Evolutionary conservation across 2,888 invertebrate genomes (phyloP).

Genomic region (Cataglyphis albicans): DNA sequence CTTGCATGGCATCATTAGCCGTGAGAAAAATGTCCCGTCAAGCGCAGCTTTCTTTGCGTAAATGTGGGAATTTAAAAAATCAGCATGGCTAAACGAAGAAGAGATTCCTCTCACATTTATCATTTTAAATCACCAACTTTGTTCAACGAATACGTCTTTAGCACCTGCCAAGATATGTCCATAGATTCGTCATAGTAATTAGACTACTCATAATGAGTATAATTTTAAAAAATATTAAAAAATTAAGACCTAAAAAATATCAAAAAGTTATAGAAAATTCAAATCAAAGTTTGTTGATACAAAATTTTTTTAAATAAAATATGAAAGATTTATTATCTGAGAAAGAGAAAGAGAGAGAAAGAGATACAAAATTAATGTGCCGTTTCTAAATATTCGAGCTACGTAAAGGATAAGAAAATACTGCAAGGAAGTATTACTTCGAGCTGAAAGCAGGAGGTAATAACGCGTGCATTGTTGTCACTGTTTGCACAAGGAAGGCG

Average conservation of each 20-base stretch:
- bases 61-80: not conserved
- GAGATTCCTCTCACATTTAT: constrained; percentile 3
- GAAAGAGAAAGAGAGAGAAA: too few species aligned
- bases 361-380: not conserved
- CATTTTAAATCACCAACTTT: constrained; percentile 11
- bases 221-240: not conserved
- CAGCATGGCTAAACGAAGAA: constrained; percentile 2
- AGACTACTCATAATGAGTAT: not conserved
- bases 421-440: not conserved
- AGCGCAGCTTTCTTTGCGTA: not conserved
- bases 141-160: not conserved
- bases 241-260: constrained; percentile 10
- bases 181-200: not conserved
- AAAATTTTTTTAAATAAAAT: not conserved
- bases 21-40: constrained; percentile 1
- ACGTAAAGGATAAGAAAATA: constrained; percentile 14
- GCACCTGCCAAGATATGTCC: not conserved
- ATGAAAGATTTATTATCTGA: not conserved
- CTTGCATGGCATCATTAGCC: not conserved
- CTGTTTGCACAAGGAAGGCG: not conserved
- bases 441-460: constrained; percentile 25
- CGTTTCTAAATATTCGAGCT: constrained; percentile 9
- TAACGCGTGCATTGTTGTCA: constrained; percentile 22
- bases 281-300: not conserved
- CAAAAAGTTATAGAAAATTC: not conserved